These are phyloP conservation scores for Smutsia gigantea DNA, from an alignment of 2,797 vertebrate genomes.

Conservation along the genomic window DNA sequence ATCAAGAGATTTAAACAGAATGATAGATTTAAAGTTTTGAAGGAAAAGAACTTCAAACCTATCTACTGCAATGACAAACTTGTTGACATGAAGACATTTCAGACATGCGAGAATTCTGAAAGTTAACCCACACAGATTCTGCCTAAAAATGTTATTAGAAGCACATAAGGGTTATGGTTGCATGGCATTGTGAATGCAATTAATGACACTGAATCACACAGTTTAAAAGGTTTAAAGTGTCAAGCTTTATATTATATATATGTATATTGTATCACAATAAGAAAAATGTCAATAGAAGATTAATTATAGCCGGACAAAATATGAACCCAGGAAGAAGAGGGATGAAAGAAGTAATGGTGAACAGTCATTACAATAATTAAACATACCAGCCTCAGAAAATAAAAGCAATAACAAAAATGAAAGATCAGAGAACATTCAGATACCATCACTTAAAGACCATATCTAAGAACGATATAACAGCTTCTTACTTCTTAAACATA, in stretches of 20 bases:
- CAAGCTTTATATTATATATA: neutral
- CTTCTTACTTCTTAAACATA: neutral
- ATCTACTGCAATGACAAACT: neutral
- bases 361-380: neutral
- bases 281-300: neutral
- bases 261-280: neutral
- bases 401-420: neutral
- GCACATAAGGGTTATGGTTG: neutral
- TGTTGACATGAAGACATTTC: neutral
- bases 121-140: neutral
- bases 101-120: neutral
- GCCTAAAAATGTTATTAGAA: neutral
- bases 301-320: neutral
- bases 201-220: neutral
- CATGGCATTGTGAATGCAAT: neutral
- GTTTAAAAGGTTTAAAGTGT: neutral
- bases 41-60: neutral
- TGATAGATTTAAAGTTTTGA: neutral
- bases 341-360: neutral
- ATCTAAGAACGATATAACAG: neutral
- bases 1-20: neutral
- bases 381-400: neutral
- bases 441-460: neutral
- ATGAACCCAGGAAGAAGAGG: neutral
- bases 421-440: neutral